Evolutionary conservation across 2,888 invertebrate genomes (phyloP).

Genomic region (Drosophila algonquin): DNA sequence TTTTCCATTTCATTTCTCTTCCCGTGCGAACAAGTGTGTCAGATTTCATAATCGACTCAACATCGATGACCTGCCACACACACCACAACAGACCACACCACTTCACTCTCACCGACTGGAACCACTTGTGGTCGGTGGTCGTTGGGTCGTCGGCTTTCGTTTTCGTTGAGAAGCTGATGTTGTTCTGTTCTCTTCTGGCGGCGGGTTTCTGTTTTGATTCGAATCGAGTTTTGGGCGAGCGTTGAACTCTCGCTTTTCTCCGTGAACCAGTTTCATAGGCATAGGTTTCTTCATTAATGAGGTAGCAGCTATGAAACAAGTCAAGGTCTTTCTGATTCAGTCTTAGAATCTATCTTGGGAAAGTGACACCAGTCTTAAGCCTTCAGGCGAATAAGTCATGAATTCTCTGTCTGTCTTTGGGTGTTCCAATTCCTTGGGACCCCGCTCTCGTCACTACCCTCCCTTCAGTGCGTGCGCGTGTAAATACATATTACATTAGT

Average conservation of each 20-base stretch:
- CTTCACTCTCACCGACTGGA: background rate
- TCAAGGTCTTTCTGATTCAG: background rate
- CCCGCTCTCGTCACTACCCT: conserved; percentile 1
- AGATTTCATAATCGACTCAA: conserved; percentile 19
- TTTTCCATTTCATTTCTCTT: conserved; percentile 2
- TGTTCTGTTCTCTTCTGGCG: conserved; percentile 36
- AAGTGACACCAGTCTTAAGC: no score
- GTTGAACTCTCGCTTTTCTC: conserved; percentile 54
- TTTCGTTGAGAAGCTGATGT: conserved; percentile 58
- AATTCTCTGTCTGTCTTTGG: background rate
- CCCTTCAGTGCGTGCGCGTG: conserved; percentile 45
- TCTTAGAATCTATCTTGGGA: background rate
- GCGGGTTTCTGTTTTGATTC: conserved; percentile 13
- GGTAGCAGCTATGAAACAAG: conserved; percentile 8
- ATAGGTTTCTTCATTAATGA: conserved; percentile 11
- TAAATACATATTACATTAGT: conserved; percentile 67
- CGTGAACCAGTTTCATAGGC: background rate
- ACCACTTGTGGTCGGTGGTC: conserved; percentile 30
- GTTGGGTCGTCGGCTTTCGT: conserved; percentile 52
- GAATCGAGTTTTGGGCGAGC: conserved; percentile 37
- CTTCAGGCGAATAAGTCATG: no score
- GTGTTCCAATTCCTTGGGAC: conserved; percentile 25
- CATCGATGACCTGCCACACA: conserved; percentile 1
- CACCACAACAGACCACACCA: background rate
- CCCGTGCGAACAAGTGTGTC: conserved; percentile 26